Evolutionary conservation across 2,113 vertebrate genomes (phyloP).

Genomic region (Candoia aspera): DNA sequence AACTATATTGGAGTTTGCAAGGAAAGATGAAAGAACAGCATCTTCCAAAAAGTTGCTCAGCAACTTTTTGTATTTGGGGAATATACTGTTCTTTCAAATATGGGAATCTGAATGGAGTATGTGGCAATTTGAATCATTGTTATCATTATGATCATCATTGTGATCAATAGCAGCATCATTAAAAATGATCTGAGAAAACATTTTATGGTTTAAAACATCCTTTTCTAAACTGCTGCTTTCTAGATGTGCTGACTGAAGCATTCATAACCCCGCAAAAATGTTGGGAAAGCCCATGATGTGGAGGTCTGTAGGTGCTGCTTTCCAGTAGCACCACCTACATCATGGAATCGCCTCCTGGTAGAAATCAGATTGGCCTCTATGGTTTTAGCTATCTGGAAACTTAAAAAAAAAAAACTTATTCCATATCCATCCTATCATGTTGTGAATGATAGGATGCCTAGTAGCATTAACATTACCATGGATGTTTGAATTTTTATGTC

Average conservation of each 20-base stretch:
- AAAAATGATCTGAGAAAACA: neutral
- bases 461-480: neutral
- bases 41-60: neutral
- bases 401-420: neutral
- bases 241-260: neutral
- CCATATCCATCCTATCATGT: neutral
- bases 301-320: neutral
- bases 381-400: neutral
- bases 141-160: slow-evolving; percentile 40
- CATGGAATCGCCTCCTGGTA: neutral
- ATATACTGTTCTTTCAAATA: neutral
- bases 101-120: neutral
- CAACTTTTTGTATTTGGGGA: neutral
- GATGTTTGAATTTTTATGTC: neutral
- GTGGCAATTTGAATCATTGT: slow-evolving; percentile 21
- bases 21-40: neutral
- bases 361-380: neutral
- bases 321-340: neutral
- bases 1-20: neutral
- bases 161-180: slow-evolving; percentile 40
- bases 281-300: neutral
- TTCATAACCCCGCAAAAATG: neutral
- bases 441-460: neutral
- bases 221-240: neutral
- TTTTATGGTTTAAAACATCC: neutral